Percentiles rank a stretch among this genome's conserved stretches.
Conservation (phyloP, 2,888 invertebrate species). For the Ypsolopha sequella region DNA sequence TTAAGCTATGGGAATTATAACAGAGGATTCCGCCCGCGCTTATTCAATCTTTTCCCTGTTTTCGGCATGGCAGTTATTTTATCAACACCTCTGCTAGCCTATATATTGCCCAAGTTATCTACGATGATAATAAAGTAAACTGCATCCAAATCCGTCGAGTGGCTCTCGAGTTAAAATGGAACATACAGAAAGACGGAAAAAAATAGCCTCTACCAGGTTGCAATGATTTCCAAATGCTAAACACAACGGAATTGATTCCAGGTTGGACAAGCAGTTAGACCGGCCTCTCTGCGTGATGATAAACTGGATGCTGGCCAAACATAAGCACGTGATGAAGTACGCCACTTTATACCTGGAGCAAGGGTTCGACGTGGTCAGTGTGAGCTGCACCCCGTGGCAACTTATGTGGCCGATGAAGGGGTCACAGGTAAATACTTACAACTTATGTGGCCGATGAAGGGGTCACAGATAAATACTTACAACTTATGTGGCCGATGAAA, state of each 20-base stretch:
- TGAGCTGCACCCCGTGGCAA: slow-evolving; percentile 82
- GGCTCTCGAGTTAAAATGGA: too few relatives aligned
- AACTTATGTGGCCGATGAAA: slow-evolving; percentile 57
- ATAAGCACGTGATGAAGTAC: slow-evolving; percentile 82
- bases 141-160: too few relatives aligned
- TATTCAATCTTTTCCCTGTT: too few relatives aligned
- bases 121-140: too few relatives aligned
- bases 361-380: slow-evolving; percentile 83
- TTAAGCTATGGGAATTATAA: too few relatives aligned
- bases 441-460: slow-evolving; percentile 87
- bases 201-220: too few relatives aligned
- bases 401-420: slow-evolving; percentile 84
- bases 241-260: slow-evolving; percentile 12
- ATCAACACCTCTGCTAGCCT: too few relatives aligned
- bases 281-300: slow-evolving; percentile 81
- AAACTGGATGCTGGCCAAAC: slow-evolving; percentile 83
- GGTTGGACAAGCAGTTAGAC: slow-evolving; percentile 60
- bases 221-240: too few relatives aligned
- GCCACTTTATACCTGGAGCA: slow-evolving; percentile 79
- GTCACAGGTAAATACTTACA: slow-evolving; percentile 87
- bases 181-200: too few relatives aligned
- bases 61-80: too few relatives aligned
- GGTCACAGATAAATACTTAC: slow-evolving; percentile 74
- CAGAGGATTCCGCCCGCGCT: too few relatives aligned
- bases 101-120: too few relatives aligned